A percentile compares a stretch with the other conserved stretches of the same genome.
Evolutionary conservation across 2,797 vertebrate species (phyloP).

Genomic region (Corythornis leucogaster): DNA sequence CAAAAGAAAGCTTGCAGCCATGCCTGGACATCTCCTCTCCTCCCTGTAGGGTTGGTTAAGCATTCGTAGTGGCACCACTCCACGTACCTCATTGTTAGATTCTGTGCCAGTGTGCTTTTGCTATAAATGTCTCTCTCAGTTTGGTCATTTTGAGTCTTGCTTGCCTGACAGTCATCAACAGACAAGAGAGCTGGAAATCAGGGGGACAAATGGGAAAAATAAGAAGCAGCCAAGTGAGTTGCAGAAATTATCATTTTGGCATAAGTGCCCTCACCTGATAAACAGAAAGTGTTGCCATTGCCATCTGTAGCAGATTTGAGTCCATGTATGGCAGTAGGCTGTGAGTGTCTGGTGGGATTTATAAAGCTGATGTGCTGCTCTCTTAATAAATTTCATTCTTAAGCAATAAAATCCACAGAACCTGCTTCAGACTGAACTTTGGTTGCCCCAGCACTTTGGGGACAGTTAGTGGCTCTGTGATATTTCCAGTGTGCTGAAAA

Average conservation of each 20-base stretch:
- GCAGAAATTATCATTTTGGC: background rate
- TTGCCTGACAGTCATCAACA: background rate
- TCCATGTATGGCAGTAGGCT: background rate
- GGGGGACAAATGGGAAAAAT: background rate
- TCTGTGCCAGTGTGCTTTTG: background rate
- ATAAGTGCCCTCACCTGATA: background rate
- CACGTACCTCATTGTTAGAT: background rate
- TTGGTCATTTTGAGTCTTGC: background rate
- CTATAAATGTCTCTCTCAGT: background rate
- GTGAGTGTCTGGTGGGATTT: background rate
- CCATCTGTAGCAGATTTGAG: background rate
- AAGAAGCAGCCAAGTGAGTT: background rate
- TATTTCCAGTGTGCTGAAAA: slow-evolving; percentile 30
- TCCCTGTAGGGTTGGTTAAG: background rate
- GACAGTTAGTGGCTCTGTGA: slow-evolving; percentile 8
- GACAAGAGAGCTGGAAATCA: background rate
- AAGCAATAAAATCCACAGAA: slow-evolving; percentile 15
- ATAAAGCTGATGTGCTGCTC: background rate
- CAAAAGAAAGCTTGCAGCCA: background rate
- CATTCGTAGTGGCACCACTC: background rate
- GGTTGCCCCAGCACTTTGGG: background rate
- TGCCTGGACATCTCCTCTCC: background rate
- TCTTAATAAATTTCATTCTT: background rate
- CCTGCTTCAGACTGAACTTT: slow-evolving; percentile 11
- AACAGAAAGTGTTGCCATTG: background rate